Base-by-base conservation (phyloP, 2,888 invertebrate species). In the Cheilosia variabilis region DNA sequence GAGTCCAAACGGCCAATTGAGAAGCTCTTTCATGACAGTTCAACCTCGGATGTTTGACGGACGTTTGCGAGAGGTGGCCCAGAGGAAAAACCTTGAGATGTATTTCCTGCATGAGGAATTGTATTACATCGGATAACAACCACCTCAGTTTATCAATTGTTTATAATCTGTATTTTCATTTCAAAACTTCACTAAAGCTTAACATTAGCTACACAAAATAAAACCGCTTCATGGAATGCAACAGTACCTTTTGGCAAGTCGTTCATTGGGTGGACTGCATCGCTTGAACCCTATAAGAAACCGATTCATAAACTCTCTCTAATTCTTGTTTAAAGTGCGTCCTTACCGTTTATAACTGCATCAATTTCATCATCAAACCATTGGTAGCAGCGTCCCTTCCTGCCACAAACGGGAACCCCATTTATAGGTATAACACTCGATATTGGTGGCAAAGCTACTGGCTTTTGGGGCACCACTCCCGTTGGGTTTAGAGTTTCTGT, bases 171-270 rank as follows among this genome's bases (percentile, higher is more conserved):
- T 24, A 4, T 24, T 27, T 27, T 27, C 1, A 27, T 27, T 27
- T 6, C 0, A 27, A 27, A 6, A 6, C 6, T 27, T 27, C 1
- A 27, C 27, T 13, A n/a, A 43, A n/a, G 2, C n/a, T 4, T 4
- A 6, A 43, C 2, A 45, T 17, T 17, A 45, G 17, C 5, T 4
- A n/a, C 4, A 43, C 9, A 43, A 1, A 15, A 7, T 17, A 17
- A 7, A 45, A 17, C n/a, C 15, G 6, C 17, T 58, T 1, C 31
- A 55, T 1, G 55, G 31, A 47, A 57, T 31, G 9, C 79, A 79
- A 17, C 79, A 79, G 22, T 65, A 79, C 34, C 79, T 50, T 13
- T n/a, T 79, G 9, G 79, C 79, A 6, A 65, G 43, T 0, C 65
- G 13, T 27, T 65, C 45, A 7, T 79, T 58, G 4, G 19, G 24